These are phyloP conservation scores for Antedon mediterranea DNA, from an alignment of 53 echinoderm and acorn worm genomes.

Conservation along the genomic window DNA sequence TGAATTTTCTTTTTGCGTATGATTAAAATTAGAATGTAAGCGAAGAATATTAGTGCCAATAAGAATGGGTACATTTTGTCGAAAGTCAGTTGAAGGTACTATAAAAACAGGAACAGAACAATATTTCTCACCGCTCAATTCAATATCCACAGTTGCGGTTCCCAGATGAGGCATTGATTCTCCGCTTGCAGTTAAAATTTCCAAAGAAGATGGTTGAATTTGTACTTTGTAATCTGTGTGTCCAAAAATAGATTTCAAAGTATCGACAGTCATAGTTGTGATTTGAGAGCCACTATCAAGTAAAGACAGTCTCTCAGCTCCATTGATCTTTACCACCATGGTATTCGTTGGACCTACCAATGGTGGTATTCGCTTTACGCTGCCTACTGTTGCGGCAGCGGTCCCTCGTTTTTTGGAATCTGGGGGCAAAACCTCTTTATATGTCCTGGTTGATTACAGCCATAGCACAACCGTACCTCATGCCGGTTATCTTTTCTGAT, in stretches of 20 bases:
- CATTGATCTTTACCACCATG: constrained; percentile 9
- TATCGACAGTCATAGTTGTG: constrained; percentile 6
- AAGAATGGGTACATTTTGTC: constrained; percentile 11
- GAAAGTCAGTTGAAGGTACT: constrained; percentile 11
- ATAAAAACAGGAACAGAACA: constrained; percentile 19
- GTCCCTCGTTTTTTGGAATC: not conserved
- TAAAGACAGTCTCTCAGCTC: not conserved
- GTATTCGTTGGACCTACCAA: not conserved
- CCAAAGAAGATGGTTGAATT: not conserved
- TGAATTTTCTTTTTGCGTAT: not conserved
- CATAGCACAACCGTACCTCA: not conserved
- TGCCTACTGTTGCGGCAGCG: not conserved
- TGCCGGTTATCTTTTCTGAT: no score
- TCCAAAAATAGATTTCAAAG: not conserved
- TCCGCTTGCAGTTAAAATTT: constrained; percentile 10
- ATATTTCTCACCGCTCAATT: constrained; percentile 2
- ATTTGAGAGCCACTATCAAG: no score
- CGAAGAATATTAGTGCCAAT: constrained; percentile 31
- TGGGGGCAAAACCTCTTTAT: not conserved
- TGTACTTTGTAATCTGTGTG: not conserved
- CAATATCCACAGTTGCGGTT: not conserved
- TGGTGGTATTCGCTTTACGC: not conserved
- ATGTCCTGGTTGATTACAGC: not conserved
- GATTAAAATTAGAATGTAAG: not conserved
- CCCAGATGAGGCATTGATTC: constrained; percentile 12